These are phyloP conservation scores for Dicerorhinus sumatrensis DNA, from an alignment of 2,113 vertebrate species.

Conservation along the genomic window DNA sequence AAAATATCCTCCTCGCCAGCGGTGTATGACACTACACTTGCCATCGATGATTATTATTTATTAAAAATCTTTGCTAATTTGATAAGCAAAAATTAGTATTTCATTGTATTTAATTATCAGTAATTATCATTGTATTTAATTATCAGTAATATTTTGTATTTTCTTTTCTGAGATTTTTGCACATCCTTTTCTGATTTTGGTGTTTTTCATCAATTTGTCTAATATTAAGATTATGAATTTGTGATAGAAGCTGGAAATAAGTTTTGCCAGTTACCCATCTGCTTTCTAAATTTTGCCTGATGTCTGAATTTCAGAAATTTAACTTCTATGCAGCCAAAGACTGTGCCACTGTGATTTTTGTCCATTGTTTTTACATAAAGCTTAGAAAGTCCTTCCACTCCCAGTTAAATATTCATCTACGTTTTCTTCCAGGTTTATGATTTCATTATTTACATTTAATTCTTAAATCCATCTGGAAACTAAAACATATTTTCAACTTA, in stretches of 20 bases:
- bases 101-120: not conserved
- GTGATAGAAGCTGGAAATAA: slow-evolving; percentile 34
- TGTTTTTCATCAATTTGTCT: slow-evolving; percentile 26
- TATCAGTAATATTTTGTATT: not conserved
- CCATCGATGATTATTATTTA: not conserved
- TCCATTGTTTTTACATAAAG: not conserved
- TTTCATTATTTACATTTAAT: slow-evolving; percentile 59
- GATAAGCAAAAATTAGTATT: slow-evolving; percentile 44
- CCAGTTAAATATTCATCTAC: not conserved
- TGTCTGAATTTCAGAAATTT: not conserved
- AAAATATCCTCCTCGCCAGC: not conserved
- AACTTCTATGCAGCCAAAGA: not conserved
- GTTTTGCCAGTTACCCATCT: not conserved
- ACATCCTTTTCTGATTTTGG: slow-evolving; percentile 28
- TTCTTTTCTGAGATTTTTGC: slow-evolving; percentile 40
- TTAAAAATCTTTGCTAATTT: not conserved
- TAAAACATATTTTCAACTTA: slow-evolving; percentile 48
- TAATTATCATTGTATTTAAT: not conserved
- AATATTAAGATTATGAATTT: slow-evolving; percentile 38
- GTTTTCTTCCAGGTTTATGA: slow-evolving; percentile 51
- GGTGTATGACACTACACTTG: not conserved
- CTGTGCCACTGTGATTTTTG: not conserved
- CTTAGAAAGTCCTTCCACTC: not conserved
- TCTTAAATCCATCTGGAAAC: slow-evolving; percentile 52
- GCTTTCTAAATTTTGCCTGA: slow-evolving; percentile 13